Percentiles rank a stretch among this genome's conserved stretches.
These are phyloP conservation scores for Lutjanus erythropterus DNA, from an alignment of 2,113 vertebrate genomes.

Conservation along the genomic window DNA sequence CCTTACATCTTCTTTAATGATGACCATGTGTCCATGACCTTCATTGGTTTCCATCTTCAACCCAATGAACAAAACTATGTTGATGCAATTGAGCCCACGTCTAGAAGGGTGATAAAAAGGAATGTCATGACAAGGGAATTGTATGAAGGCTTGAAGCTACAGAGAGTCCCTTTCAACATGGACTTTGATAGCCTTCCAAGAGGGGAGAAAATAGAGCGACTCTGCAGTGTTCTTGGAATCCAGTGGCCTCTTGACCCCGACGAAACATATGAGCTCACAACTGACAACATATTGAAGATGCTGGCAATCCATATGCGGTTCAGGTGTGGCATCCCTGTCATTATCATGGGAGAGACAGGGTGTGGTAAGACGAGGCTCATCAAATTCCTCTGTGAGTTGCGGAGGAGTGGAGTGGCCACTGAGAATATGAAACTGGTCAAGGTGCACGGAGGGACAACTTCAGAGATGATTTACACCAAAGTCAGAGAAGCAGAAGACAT, in stretches of 20 bases:
- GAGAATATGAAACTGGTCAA: slow-evolving; percentile 95
- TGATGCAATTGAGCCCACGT: slow-evolving; percentile 88
- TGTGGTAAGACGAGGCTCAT: slow-evolving; percentile 97
- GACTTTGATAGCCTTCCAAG: slow-evolving; percentile 90
- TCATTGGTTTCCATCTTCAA: slow-evolving; percentile 93
- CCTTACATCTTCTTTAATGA: slow-evolving; percentile 96
- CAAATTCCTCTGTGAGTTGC: slow-evolving; percentile 91
- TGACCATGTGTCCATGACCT: slow-evolving; percentile 93
- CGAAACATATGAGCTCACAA: slow-evolving; percentile 94
- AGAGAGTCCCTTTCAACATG: slow-evolving; percentile 92
- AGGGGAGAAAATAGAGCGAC: slow-evolving; percentile 87
- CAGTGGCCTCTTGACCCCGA: slow-evolving; percentile 90
- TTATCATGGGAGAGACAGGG: slow-evolving; percentile 98
- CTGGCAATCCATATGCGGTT: slow-evolving; percentile 97
- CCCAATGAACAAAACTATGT: slow-evolving; percentile 70
- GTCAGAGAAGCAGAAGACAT: slow-evolving; percentile 87
- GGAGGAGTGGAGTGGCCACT: slow-evolving; percentile 71
- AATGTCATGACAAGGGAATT: slow-evolving; percentile 87
- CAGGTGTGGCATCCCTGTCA: slow-evolving; percentile 94
- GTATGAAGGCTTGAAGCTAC: slow-evolving; percentile 85
- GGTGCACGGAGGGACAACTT: slow-evolving; percentile 94
- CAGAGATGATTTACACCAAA: slow-evolving; percentile 88
- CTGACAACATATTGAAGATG: slow-evolving; percentile 95
- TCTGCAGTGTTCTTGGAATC: slow-evolving; percentile 91
- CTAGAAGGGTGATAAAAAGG: slow-evolving; percentile 84